These are phyloP conservation scores for Conchocele bisecta DNA, from an alignment of 2,888 invertebrate species.

Conservation along the genomic window DNA sequence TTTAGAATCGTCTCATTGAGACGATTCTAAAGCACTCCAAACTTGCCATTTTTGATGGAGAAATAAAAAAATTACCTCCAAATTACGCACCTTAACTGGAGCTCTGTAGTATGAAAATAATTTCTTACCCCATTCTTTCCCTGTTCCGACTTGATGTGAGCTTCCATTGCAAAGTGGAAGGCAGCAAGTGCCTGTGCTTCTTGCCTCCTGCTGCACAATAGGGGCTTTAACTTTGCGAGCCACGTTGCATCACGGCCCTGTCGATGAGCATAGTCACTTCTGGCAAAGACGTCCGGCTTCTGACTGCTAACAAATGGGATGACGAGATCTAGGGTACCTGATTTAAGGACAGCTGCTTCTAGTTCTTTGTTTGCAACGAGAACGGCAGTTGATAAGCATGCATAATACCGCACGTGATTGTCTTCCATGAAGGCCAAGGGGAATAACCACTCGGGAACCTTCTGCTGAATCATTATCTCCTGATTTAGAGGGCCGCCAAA, in stretches of 20 bases:
- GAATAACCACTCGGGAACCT: slow-evolving; percentile 93
- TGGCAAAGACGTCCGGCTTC: slow-evolving; percentile 97
- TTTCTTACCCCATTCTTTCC: slow-evolving; percentile 81
- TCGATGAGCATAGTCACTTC: slow-evolving; percentile 89
- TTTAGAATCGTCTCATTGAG: no score
- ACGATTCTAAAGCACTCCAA: no score
- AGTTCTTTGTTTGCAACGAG: slow-evolving; percentile 98
- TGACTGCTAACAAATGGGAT: slow-evolving; percentile 98
- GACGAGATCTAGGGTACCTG: slow-evolving; percentile 96
- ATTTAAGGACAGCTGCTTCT: slow-evolving; percentile 96
- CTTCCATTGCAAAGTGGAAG: slow-evolving; percentile 99
- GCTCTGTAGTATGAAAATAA: no score
- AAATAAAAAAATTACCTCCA: no score
- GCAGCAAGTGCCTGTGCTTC: slow-evolving; percentile 98
- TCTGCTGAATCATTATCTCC: slow-evolving; percentile 96
- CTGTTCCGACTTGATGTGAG: slow-evolving; percentile 93
- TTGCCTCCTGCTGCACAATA: slow-evolving; percentile 96
- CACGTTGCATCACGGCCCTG: slow-evolving; percentile 98
- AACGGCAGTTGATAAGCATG: slow-evolving; percentile 97
- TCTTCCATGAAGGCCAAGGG: slow-evolving; percentile 98
- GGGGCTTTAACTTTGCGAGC: slow-evolving; percentile 95
- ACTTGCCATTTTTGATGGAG: no score
- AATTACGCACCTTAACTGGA: no score
- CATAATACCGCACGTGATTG: slow-evolving; percentile 93
- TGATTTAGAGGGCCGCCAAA: slow-evolving; percentile 99